Conservation (phyloP, 2,113 vertebrate species). For the Mixornis gularis region DNA sequence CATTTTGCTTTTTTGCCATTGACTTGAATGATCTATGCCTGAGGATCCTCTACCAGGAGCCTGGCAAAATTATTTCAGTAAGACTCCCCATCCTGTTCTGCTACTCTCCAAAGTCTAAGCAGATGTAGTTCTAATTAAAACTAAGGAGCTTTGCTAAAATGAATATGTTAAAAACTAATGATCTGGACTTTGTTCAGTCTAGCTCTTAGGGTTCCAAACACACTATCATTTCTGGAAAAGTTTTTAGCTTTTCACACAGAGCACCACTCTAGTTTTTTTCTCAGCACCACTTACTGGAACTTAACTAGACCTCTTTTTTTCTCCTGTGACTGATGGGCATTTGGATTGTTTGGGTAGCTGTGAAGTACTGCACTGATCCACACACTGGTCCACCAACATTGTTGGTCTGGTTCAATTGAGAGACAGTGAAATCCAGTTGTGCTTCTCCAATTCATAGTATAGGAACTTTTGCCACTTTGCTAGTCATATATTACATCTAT, state of each 20-base stretch:
- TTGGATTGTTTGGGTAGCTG: not conserved
- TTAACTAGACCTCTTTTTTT: not conserved
- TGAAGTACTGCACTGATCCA: not conserved
- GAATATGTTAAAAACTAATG: not conserved
- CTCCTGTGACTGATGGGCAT: not conserved
- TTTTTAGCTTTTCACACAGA: not conserved
- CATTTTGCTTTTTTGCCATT: not conserved
- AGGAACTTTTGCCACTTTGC: not conserved
- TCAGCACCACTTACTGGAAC: not conserved
- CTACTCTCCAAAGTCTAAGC: not conserved
- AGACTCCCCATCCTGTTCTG: accelerated
- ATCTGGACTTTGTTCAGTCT: not conserved
- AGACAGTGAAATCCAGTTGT: not conserved
- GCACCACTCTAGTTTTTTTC: not conserved
- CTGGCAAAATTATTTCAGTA: not conserved
- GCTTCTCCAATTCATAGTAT: not conserved
- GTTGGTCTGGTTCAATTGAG: not conserved
- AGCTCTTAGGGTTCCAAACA: not conserved
- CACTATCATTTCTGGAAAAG: not conserved
- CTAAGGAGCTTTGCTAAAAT: conserved; percentile 17
- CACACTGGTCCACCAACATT: not conserved
- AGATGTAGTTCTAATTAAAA: conserved; percentile 4
- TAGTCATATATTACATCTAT: not conserved
- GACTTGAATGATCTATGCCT: not conserved
- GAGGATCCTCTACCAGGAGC: not conserved